Percentiles rank a stretch among this genome's conserved stretches.
phyloP scores from a whole-genome alignment of 2,113 vertebrate genomes.

The Equus przewalskii region DNA sequence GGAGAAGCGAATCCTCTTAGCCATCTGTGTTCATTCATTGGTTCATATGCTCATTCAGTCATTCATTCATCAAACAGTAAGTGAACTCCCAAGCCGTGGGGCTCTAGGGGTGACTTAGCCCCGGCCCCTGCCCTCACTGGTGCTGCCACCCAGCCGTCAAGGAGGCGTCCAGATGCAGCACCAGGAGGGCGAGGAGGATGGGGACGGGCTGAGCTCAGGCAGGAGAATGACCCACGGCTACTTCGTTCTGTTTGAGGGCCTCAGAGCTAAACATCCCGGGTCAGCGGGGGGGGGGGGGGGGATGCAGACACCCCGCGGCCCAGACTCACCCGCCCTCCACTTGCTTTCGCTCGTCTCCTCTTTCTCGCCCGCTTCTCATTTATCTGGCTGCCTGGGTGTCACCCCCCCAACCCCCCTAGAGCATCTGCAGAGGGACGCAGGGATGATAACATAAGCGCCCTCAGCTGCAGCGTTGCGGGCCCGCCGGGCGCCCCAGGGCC shows the following conservation, averaged over 20 bases:
- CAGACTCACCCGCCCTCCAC: background rate
- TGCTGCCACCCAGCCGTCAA: accelerated
- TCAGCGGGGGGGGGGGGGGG: accelerated
- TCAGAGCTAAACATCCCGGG: accelerated
- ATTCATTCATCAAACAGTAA: background rate
- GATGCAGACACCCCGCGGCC: accelerated
- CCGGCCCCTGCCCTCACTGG: accelerated
- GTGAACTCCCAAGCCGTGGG: background rate
- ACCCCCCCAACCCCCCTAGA: background rate
- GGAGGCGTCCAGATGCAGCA: background rate
- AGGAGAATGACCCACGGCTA: accelerated
- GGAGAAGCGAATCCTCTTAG: background rate
- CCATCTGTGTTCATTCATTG: background rate
- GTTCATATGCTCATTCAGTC: background rate
- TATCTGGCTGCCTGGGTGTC: background rate
- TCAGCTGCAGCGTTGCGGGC: background rate
- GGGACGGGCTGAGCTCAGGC: accelerated
- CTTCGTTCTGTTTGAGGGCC: background rate
- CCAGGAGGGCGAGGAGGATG: accelerated
- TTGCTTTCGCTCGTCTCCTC: background rate
- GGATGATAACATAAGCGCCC: background rate
- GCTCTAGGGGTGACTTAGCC: background rate
- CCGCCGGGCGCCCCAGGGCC: background rate
- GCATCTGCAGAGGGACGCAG: background rate
- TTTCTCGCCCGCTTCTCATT: background rate